A percentile compares a stretch with the other conserved stretches of the same genome.
Conservation (phyloP, 2,888 invertebrate genomes). For the Leptogaster cylindrica region DNA sequence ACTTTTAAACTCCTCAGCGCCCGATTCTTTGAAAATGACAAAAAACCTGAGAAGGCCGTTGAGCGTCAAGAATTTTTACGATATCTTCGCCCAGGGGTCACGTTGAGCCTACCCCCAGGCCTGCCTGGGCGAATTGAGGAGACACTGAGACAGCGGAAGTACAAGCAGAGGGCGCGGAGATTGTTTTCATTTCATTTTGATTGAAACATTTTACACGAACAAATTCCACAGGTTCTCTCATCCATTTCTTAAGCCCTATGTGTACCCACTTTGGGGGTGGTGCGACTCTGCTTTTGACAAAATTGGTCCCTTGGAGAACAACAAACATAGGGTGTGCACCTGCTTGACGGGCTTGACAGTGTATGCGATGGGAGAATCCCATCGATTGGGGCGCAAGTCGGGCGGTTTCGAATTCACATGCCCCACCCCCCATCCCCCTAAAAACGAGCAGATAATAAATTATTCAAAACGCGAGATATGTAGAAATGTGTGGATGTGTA, state of each 20-base stretch:
- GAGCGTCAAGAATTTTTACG: too few species aligned
- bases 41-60: too few species aligned
- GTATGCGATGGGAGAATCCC: too few species aligned
- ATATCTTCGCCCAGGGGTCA: too few species aligned
- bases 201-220: background rate
- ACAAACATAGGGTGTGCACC: background rate
- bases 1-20: too few species aligned
- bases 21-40: too few species aligned
- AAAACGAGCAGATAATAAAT: background rate
- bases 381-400: too few species aligned
- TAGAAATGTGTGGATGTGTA: background rate
- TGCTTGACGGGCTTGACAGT: too few species aligned
- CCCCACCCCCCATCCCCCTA: too few species aligned
- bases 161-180: background rate
- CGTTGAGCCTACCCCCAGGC: too few species aligned
- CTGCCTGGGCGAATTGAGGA: too few species aligned
- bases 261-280: too few species aligned
- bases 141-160: background rate
- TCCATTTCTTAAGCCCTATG: background rate
- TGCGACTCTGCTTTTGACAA: background rate
- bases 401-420: background rate
- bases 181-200: background rate
- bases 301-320: background rate
- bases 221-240: background rate
- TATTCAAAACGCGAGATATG: background rate